A percentile compares a stretch with the other conserved stretches of the same genome.
These are phyloP conservation scores for Agelaius phoeniceus DNA, from an alignment of 2,113 vertebrate species.

Conservation along the genomic window DNA sequence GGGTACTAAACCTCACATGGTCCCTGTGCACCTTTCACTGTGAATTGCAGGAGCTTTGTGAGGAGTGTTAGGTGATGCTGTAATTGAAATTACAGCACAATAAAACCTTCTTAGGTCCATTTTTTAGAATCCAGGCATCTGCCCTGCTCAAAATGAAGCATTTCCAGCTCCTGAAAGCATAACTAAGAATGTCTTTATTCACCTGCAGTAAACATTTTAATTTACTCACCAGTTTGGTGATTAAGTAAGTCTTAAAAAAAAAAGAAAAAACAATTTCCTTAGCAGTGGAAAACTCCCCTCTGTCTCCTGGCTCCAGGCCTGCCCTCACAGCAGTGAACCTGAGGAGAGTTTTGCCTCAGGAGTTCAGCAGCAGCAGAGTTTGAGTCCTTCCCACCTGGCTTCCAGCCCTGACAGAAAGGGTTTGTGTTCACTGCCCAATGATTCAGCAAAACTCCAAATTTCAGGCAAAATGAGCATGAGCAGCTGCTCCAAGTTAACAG, in stretches of 20 bases:
- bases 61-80: not conserved
- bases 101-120: not conserved
- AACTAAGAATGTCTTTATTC: not conserved
- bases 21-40: not conserved
- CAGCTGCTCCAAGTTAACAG: slow-evolving; percentile 21
- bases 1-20: fast-evolving
- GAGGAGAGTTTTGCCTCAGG: slow-evolving; percentile 12
- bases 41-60: not conserved
- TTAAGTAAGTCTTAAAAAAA: not conserved
- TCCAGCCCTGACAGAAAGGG: not conserved
- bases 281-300: slow-evolving; percentile 28
- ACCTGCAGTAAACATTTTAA: not conserved
- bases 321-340: not conserved
- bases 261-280: not conserved
- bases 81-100: not conserved
- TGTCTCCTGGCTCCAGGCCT: not conserved
- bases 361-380: not conserved
- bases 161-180: not conserved
- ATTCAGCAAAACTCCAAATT: slow-evolving; percentile 36
- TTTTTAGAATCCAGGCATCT: not conserved
- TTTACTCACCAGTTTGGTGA: not conserved
- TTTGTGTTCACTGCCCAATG: not conserved
- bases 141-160: not conserved
- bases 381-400: slow-evolving; percentile 34
- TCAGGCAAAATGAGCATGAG: not conserved